Conservation (phyloP, 2,888 invertebrate genomes). For the Linnaemya tessellans region DNA sequence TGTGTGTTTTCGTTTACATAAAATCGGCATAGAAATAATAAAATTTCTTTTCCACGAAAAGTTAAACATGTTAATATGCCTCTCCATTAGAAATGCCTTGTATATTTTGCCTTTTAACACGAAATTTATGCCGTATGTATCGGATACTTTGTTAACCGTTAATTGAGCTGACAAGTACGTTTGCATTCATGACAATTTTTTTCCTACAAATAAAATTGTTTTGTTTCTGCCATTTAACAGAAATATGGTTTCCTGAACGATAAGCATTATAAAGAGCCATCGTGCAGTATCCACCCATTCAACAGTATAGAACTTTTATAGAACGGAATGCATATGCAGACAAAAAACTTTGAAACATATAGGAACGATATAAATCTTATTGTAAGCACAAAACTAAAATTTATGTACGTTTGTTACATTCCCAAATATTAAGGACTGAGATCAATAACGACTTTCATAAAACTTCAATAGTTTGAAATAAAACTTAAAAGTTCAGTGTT, state of each 20-base stretch:
- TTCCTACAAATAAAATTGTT: background rate
- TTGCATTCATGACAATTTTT: conserved; percentile 1
- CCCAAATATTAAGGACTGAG: background rate
- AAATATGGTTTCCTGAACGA: conserved; percentile 29
- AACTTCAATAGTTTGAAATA: no score
- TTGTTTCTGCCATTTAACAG: conserved; percentile 24
- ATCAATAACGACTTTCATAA: no score
- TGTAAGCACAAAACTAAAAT: conserved; percentile 9
- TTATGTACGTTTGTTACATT: background rate
- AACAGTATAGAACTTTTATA: background rate
- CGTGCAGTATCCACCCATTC: background rate
- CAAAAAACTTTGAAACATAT: background rate
- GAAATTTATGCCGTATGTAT: background rate
- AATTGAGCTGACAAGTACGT: background rate
- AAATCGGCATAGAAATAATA: no score
- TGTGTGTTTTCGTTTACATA: no score
- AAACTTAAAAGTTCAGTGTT: no score
- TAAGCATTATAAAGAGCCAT: conserved; percentile 19
- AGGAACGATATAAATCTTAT: conserved; percentile 5
- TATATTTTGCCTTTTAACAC: background rate
- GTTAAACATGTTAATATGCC: background rate
- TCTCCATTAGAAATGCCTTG: background rate
- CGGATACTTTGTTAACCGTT: background rate
- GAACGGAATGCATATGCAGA: background rate
- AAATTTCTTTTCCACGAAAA: no score